These are phyloP conservation scores for Rhagonycha lutea DNA, from an alignment of 2,888 invertebrate species.

Conservation along the genomic window DNA sequence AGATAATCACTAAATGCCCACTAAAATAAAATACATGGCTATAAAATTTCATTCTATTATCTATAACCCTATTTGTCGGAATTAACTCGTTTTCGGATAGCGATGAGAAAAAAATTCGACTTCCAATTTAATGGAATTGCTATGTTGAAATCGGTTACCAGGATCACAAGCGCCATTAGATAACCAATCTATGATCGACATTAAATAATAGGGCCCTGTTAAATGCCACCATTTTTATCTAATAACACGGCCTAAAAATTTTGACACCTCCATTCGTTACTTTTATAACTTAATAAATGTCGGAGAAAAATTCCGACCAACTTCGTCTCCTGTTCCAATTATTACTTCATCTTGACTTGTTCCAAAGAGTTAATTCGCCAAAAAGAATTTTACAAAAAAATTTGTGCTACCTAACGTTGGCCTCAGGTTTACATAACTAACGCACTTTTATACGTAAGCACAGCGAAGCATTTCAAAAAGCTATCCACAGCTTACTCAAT, in stretches of 20 bases:
- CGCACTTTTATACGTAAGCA: background rate
- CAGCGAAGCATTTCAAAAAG: background rate
- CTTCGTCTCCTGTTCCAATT: background rate
- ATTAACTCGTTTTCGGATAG: slow-evolving; percentile 15
- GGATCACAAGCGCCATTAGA: background rate
- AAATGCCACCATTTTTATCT: background rate
- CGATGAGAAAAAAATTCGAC: slow-evolving; percentile 6
- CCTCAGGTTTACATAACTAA: background rate
- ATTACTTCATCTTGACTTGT: too few relatives aligned
- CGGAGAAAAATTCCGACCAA: background rate
- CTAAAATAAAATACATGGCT: slow-evolving; percentile 11
- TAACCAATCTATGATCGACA: background rate
- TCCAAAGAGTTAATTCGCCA: too few relatives aligned
- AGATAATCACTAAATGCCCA: background rate
- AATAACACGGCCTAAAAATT: slow-evolving; percentile 4
- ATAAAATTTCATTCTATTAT: slow-evolving; percentile 15
- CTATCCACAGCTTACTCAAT: background rate
- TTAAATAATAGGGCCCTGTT: background rate
- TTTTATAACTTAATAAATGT: background rate
- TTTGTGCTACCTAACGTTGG: background rate
- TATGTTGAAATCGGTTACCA: slow-evolving; percentile 1
- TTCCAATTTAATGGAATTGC: slow-evolving; percentile 21
- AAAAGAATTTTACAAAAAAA: too few relatives aligned
- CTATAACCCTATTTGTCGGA: slow-evolving; percentile 16
- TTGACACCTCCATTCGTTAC: background rate